Conservation (phyloP, 2,888 invertebrate genomes). For the Noctua janthe region DNA sequence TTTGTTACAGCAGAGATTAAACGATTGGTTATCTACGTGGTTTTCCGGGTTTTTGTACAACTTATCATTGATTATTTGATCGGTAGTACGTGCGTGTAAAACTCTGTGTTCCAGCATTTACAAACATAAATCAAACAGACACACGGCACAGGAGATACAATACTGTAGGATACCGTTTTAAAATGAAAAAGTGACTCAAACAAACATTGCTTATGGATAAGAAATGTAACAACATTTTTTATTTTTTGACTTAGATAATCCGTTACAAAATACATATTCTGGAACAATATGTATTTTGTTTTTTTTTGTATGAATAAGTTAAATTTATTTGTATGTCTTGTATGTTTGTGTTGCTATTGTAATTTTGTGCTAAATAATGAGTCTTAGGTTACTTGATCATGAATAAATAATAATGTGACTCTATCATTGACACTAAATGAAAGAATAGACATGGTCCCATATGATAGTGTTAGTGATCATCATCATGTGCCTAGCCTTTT, state of each 20-base stretch:
- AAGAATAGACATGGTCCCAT: too few species aligned
- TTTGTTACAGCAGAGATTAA: neutral
- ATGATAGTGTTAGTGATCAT: too few species aligned
- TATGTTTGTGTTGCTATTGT: too few species aligned
- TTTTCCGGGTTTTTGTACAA: neutral
- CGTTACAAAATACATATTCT: neutral
- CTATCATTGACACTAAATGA: too few species aligned
- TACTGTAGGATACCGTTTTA: neutral
- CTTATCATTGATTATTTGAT: neutral
- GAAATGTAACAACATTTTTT: neutral
- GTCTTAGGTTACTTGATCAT: too few species aligned
- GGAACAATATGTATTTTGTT: neutral
- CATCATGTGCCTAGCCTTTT: too few species aligned
- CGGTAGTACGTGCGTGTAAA: neutral
- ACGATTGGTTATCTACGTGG: neutral
- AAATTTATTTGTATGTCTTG: too few species aligned
- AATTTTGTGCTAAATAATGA: too few species aligned
- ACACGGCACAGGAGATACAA: neutral
- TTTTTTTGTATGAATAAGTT: too few species aligned
- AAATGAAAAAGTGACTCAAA: neutral
- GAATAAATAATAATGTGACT: too few species aligned
- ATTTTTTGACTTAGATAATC: neutral
- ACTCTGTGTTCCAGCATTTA: neutral
- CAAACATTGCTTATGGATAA: too few species aligned
- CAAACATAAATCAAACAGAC: neutral